Evolutionary conservation across 1,140 invertebrate species (phyloP), one percentile per base, ranked within the genome.

Genomic region (Trachymyrmex septentrionalis): DNA sequence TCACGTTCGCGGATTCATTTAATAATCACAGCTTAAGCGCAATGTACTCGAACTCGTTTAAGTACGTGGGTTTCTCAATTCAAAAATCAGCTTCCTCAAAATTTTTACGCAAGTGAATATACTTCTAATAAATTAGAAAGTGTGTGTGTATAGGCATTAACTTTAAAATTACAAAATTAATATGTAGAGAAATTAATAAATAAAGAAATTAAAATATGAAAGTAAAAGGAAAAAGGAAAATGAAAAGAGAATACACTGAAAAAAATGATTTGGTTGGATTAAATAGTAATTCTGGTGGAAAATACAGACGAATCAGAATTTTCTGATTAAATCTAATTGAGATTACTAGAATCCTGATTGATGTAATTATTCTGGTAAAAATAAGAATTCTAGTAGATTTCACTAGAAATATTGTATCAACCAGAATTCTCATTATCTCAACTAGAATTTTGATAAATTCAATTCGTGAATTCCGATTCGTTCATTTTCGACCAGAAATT

Each of bases 161-260:
- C 9, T 44, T 2, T 71, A 30, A 55, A 71, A 19, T 38, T n/a
- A 53, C 0, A 16, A 30, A 63, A 38, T 9, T 69, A n/a, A 67
- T 53, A 10, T 24, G 30, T 19, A 30, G 48, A 63, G 7, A 38
- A 38, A 38, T 38, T 38, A 38, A 75, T 38, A 21, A 55, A 34
- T 12, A 12, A 55, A 4, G 14, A 44, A 24, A 7, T 38, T 80
- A 27, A 67, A 69, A 16, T 34, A 48, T 38, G 27, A 75, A 75
- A 53, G 16, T 53, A 19, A n/a, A n/a, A n/a, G 12, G 19, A 16
- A 0, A 53, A 5, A 72, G 85, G 81, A 87, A 87, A 81, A 75
- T 85, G 84, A 86, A 90, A 89, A 57, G 30, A 72, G 77, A 86
- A 71, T 86, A 78, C 57, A 34, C 5, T 34, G 30, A 34, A 5